A percentile compares a stretch with the other conserved stretches of the same genome.
Conservation (phyloP, 2,113 vertebrate genomes). For the Pseudonaja textilis region DNA sequence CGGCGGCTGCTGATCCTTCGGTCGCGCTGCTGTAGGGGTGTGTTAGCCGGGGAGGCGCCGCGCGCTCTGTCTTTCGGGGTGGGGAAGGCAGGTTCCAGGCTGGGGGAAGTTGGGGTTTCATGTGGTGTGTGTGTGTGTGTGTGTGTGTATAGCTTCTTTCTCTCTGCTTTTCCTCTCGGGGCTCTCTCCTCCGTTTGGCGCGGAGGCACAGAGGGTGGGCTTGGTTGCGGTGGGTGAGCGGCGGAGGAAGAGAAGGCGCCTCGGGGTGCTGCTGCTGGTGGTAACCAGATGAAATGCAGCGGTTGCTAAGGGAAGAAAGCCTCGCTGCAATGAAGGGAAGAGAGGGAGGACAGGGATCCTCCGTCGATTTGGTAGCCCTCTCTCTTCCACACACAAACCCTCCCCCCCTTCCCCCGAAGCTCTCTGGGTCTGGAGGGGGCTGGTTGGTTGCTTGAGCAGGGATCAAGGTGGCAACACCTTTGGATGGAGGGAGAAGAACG, state of each 20-base stretch:
- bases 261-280: conserved; percentile 13
- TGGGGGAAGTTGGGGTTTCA: not conserved
- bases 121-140: not conserved
- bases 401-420: not conserved
- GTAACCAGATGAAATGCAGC: conserved; percentile 11
- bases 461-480: not conserved
- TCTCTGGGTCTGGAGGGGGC: not conserved
- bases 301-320: conserved; percentile 22
- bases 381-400: too few species aligned
- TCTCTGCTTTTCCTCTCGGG: not conserved
- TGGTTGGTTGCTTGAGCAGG: not conserved
- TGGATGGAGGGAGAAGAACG: not conserved
- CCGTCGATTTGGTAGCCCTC: not conserved
- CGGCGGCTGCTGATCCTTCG: not conserved
- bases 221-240: not conserved
- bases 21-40: not conserved
- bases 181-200: not conserved
- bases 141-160: not conserved
- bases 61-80: not conserved
- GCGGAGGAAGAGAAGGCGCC: not conserved
- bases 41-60: conserved; percentile 2
- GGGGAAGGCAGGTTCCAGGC: not conserved
- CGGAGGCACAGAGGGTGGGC: not conserved
- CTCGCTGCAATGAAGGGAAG: not conserved
- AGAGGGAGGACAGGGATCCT: not conserved